Base-by-base conservation (phyloP, 1,140 invertebrate species). In the Tetramorium alpestre region DNA sequence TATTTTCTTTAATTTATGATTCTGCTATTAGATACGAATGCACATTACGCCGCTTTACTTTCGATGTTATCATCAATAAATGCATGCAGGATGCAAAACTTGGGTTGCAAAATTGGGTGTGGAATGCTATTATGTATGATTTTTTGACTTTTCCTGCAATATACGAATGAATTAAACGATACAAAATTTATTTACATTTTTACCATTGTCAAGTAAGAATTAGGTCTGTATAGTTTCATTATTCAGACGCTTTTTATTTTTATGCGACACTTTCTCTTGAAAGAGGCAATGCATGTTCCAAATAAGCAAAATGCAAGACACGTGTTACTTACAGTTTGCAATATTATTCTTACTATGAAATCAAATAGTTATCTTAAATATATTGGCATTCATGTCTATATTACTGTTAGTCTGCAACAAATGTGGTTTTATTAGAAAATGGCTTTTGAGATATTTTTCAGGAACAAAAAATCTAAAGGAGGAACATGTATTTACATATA, bases 61-160 rank as follows among this genome's bases (percentile, higher is more conserved):
- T 75, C 54, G 72, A 75, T 75, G 25, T 62, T 84, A 84, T 6
- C 54, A 38, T 41, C 56, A 60, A 73, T 84, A 84, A 84, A 82
- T 73, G 41, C 28, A 75, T 25, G 28, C 33, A 70, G 51, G 64
- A 70, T 81, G 77, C 33, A 70, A 33, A 78, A 49, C 58, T 78
- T 47, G 75, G 22, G 22, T 22, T 0, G 22, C 22, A 22, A 22
- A 22, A 78, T 78, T 69, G 28, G 47, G 41, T 70, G 64, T 70
- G 47, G 64, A 81, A 81, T 81, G 77, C 64, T 81, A 80, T 47
- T 67, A 70, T 47, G 56, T 47, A 33, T 56, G 47, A n/a, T 41
- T 81, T 70, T 81, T 70, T 38, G 13, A 81, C 22, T 54, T 81
- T 70, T 41, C 77, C 77, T 81, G 77, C 77, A 81, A 81, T 81